Evolutionary conservation across 2,797 vertebrate species (phyloP).

Genomic region (Tenualosa ilisha): DNA sequence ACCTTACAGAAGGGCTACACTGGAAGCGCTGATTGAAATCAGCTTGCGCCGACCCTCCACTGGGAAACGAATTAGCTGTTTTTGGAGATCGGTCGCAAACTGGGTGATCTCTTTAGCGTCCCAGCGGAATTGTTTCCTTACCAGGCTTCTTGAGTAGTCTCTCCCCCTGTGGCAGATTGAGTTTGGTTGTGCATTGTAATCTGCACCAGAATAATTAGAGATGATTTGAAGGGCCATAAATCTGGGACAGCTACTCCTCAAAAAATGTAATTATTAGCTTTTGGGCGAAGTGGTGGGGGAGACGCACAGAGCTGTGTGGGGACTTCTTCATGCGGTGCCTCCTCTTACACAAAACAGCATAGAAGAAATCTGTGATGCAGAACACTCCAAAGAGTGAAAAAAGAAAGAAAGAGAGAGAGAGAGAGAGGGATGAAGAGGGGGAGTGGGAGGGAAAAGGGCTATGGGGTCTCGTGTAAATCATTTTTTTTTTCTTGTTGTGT

Average conservation of each 20-base stretch:
- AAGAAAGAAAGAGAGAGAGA: background rate
- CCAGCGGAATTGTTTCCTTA: background rate
- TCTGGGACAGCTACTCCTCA: conserved; percentile 51
- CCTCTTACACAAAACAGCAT: conserved; percentile 44
- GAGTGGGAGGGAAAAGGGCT: conserved; percentile 48
- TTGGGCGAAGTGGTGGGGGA: conserved; percentile 46
- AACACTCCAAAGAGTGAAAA: conserved; percentile 47
- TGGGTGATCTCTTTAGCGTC: background rate
- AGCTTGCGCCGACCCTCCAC: conserved; percentile 56
- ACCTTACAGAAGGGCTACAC: conserved; percentile 55
- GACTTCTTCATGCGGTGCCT: conserved; percentile 57
- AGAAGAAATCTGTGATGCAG: background rate
- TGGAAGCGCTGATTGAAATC: conserved; percentile 66
- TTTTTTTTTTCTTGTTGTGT: conserved; percentile 25
- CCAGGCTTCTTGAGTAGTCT: conserved; percentile 46
- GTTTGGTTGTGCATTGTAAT: conserved; percentile 47
- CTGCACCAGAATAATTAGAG: conserved; percentile 53
- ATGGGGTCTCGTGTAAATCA: background rate
- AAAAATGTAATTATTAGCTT: conserved; percentile 59
- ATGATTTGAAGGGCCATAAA: conserved; percentile 50
- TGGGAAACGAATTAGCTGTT: conserved; percentile 53
- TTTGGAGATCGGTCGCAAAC: conserved; percentile 55
- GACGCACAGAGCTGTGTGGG: conserved; percentile 54
- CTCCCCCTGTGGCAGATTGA: conserved; percentile 45
- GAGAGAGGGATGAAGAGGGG: background rate